These are phyloP conservation scores for Callorhinus ursinus DNA, from an alignment of 2,113 vertebrate species.

Conservation along the genomic window DNA sequence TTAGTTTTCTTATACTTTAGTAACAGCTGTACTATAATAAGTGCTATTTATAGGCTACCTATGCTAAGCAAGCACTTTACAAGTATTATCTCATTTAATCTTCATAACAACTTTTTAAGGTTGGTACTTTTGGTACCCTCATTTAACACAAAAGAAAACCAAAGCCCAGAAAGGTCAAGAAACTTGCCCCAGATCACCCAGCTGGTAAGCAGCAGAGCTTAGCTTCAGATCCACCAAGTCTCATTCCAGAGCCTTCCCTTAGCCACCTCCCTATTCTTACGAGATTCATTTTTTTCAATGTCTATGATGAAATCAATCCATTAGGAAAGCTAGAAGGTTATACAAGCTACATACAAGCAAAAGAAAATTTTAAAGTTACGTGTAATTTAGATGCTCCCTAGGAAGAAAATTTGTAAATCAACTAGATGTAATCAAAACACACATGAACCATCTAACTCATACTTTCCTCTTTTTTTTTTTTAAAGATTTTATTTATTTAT, in stretches of 20 bases:
- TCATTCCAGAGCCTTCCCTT: background rate
- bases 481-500: no score
- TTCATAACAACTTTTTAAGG: background rate
- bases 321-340: background rate
- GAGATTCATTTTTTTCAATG: background rate
- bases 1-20: background rate
- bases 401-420: background rate
- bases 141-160: background rate
- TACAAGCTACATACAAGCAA: background rate
- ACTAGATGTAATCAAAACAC: background rate
- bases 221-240: background rate
- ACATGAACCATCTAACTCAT: background rate
- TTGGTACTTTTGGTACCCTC: background rate
- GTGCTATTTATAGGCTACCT: background rate
- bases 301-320: background rate
- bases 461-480: background rate
- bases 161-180: background rate
- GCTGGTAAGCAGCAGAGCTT: background rate
- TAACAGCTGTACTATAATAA: background rate
- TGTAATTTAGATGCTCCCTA: background rate
- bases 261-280: background rate
- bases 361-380: background rate
- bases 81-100: background rate
- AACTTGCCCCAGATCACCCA: background rate
- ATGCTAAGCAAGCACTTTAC: background rate